Evolutionary conservation across 2,113 vertebrate species (phyloP).

Genomic region (Amblyornis subalaris): DNA sequence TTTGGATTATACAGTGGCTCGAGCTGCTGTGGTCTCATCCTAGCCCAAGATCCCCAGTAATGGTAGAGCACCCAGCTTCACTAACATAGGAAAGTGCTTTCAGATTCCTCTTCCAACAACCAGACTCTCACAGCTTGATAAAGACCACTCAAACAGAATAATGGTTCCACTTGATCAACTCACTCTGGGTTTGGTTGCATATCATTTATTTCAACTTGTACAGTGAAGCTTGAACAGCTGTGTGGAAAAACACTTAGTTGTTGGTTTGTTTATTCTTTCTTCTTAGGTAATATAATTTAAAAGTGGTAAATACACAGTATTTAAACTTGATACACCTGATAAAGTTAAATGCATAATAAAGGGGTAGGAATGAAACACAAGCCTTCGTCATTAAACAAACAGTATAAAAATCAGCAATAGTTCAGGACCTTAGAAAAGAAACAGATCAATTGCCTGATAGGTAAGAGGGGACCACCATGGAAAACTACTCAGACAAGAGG

Average conservation of each 20-base stretch:
- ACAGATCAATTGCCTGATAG: conserved; percentile 15
- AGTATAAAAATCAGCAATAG: conserved; percentile 65
- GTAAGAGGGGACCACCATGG: conserved; percentile 3
- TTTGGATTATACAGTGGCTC: neutral
- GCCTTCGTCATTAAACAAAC: conserved; percentile 51
- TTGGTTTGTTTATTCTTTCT: conserved; percentile 12
- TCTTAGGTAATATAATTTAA: conserved; percentile 66
- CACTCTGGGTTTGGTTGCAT: conserved; percentile 36
- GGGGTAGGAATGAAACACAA: conserved; percentile 63
- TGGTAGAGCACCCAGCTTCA: neutral
- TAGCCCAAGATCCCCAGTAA: neutral
- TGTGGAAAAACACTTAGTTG: conserved; percentile 64
- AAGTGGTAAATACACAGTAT: conserved; percentile 82
- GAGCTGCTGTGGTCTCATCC: neutral
- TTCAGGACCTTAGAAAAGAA: conserved; percentile 47
- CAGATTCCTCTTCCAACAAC: neutral
- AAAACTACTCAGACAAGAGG: neutral
- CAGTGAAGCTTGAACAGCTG: conserved; percentile 69
- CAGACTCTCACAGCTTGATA: neutral
- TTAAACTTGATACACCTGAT: conserved; percentile 77
- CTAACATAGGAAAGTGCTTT: neutral
- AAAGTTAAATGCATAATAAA: conserved; percentile 78
- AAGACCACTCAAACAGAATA: neutral
- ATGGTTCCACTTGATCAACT: neutral
- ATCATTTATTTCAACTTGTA: conserved; percentile 74